Percentiles rank a stretch among this genome's conserved stretches.
These are phyloP conservation scores for Melanaphis sacchari DNA, from an alignment of 1,140 invertebrate species.

Conservation along the genomic window DNA sequence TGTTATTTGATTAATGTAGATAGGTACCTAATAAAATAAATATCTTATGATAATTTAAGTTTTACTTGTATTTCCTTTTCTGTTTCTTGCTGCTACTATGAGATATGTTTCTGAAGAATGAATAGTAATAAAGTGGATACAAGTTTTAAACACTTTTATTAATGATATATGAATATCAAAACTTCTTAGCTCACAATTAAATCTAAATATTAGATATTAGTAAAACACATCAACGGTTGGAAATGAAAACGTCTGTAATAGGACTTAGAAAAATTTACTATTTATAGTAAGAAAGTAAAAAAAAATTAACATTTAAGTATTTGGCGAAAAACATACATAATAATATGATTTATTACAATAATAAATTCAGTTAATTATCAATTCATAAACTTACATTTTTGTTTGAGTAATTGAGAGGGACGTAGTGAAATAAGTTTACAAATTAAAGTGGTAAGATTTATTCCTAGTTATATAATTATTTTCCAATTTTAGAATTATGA, in stretches of 20 bases:
- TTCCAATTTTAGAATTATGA: too few species aligned
- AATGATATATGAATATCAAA: not conserved
- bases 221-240: not conserved
- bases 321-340: too few species aligned
- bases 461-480: too few species aligned
- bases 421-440: too few species aligned
- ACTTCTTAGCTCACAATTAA: constrained; percentile 16
- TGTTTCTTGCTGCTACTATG: constrained; percentile 59
- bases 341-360: too few species aligned
- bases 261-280: not conserved
- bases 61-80: constrained; percentile 59
- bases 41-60: not conserved
- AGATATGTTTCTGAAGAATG: constrained; percentile 60
- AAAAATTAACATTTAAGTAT: too few species aligned
- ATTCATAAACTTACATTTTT: too few species aligned
- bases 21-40: not conserved
- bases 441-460: too few species aligned
- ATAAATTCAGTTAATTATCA: too few species aligned
- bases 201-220: constrained; percentile 30
- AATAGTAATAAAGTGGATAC: constrained; percentile 60
- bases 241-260: not conserved
- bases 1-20: not conserved
- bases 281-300: not conserved
- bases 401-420: too few species aligned
- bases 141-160: constrained; percentile 57